Conservation (phyloP, 2,888 invertebrate species). For the Caenorhabditis sp. region DNA sequence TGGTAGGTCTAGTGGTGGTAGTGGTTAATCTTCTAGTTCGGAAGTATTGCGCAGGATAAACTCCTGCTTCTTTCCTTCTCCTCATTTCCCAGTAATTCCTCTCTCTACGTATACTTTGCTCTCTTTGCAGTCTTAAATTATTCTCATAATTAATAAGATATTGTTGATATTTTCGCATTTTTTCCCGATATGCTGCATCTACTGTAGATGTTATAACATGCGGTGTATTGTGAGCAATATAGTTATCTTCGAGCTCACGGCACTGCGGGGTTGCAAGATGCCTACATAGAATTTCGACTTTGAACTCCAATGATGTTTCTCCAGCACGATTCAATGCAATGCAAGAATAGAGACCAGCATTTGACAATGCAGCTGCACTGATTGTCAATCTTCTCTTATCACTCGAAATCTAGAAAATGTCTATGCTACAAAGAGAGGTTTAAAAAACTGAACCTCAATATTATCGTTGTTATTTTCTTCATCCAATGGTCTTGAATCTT, state of each 20-base stretch:
- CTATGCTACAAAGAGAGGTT: too few species aligned
- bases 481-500: slow-evolving; percentile 76
- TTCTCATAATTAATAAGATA: slow-evolving; percentile 38
- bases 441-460: neutral
- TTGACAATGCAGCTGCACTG: slow-evolving; percentile 68
- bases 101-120: slow-evolving; percentile 25
- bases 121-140: slow-evolving; percentile 19
- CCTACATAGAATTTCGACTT: slow-evolving; percentile 75
- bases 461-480: slow-evolving; percentile 7
- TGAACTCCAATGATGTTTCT: slow-evolving; percentile 76
- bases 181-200: slow-evolving; percentile 22
- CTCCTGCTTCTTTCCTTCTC: slow-evolving; percentile 11
- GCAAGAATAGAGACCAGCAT: slow-evolving; percentile 76
- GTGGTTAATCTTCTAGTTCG: neutral
- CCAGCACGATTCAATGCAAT: slow-evolving; percentile 79
- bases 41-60: neutral
- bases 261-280: slow-evolving; percentile 50
- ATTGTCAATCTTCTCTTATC: slow-evolving; percentile 58
- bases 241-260: slow-evolving; percentile 54
- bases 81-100: slow-evolving; percentile 29
- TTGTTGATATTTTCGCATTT: slow-evolving; percentile 33
- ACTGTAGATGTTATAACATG: slow-evolving; percentile 16
- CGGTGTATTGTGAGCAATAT: slow-evolving; percentile 35
- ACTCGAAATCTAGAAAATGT: slow-evolving; percentile 59
- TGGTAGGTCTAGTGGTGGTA: slow-evolving; percentile 14